Base-by-base conservation (phyloP, 1,140 invertebrate genomes). In the Brachystomella parvula region DNA sequence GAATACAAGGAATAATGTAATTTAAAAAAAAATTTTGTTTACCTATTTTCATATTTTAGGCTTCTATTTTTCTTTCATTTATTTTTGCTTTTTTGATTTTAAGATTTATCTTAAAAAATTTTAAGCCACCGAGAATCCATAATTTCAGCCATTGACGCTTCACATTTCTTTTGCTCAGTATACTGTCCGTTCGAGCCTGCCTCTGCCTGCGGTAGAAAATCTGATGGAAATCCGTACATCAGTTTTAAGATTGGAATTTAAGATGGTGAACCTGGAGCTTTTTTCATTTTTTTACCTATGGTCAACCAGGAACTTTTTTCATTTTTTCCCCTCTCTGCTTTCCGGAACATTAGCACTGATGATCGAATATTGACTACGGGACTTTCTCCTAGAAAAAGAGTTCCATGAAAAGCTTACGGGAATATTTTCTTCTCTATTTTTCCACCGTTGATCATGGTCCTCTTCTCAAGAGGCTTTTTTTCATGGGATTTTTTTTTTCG, bases 341-440 rank as follows among this genome's bases (percentile, higher is more conserved):
- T 67, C 65, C 65, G 61, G 59, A 67, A 67, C 65, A 67, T 67
- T 67, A 67, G 56, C 65, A 63, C 65, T 29, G 61, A 67, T 63
- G 65, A 67, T 67, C n/a, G 61, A 67, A 67, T 62, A 39, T 17
- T 60, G 47, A 57, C 28, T 31, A 19, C 12, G 1, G 3, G 35
- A 19, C 24, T 65, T 19, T 35, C 61, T 62, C 39, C 35, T 39
- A 24, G 6, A 53, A 24, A 15, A 26, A 24, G 24, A 53, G 31
- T 21, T 49, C 29, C 29, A 31, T 59, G 6, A n/a, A n/a, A n/a
- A n/a, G n/a, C n/a, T n/a, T n/a, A n/a, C n/a, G n/a, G n/a, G n/a
- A n/a, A n/a, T n/a, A n/a, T n/a, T n/a, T n/a, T n/a, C n/a, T 24
- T 15, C 49, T 15, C 24, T 9, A 30, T 44, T 49, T 53, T 53